Conservation (phyloP, 2,797 vertebrate genomes). For the Chaetophractus vellerosus region DNA sequence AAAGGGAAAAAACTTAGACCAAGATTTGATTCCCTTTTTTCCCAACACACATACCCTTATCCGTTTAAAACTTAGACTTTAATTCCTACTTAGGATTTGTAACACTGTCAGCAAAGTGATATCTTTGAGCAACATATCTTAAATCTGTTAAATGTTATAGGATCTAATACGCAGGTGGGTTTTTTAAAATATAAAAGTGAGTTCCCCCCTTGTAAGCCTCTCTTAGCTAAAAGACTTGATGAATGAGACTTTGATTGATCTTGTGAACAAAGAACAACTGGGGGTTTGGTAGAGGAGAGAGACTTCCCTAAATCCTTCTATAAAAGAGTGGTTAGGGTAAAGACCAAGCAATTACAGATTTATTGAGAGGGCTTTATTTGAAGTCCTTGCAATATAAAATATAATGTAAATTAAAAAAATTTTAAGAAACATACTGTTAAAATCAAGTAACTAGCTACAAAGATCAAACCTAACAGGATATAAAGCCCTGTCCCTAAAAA, state of each 20-base stretch:
- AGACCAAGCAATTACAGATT: constrained; percentile 12
- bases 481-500: constrained; percentile 34
- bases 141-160: background rate
- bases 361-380: constrained; percentile 45
- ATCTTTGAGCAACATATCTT: background rate
- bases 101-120: background rate
- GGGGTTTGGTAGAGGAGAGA: constrained; percentile 11
- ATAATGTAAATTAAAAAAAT: constrained; percentile 1
- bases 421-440: constrained; percentile 20
- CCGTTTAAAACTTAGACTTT: constrained; percentile 47
- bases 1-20: background rate
- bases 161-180: background rate
- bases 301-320: constrained; percentile 6
- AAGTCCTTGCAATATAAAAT: constrained; percentile 62
- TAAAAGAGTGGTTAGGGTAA: constrained; percentile 54
- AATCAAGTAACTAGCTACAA: constrained; percentile 61
- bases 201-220: background rate
- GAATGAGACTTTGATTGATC: background rate
- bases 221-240: background rate
- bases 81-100: constrained; percentile 35
- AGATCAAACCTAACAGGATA: background rate
- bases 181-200: constrained; percentile 23
- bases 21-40: constrained; percentile 17
- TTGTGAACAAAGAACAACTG: background rate
- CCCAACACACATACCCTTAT: background rate